Evolutionary conservation across 2,113 vertebrate species (phyloP), one percentile per base, ranked within the genome.

Genomic region (Monopterus albus): DNA sequence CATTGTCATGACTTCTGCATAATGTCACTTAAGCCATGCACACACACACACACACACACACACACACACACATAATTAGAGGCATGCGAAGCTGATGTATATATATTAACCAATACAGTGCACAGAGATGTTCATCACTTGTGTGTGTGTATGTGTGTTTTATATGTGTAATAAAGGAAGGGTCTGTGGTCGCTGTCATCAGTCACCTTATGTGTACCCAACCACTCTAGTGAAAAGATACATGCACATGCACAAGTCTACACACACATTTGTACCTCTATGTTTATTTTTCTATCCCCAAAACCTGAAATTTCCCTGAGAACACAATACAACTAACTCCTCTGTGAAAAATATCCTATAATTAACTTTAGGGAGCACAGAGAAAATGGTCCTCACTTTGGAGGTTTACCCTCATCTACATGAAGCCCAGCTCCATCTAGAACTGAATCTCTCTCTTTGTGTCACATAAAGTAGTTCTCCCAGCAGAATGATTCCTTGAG

Each of bases 151-250:
- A 17, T 56, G 38, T 36, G 64, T 47, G 4, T 61, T 39, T 36
- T 49, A 4, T 20, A n/a, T 63, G 53, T 70, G 49, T 47, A 64
- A 65, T 78, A 86, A 86, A 66, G 80, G 31, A 62, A 87, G 64
- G 84, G 72, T 79, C 60, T 17, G 5, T 53, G 31, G 43, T 45
- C 47, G 49, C 21, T n/a, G 17, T 71, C 79, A 79, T 89, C 81
- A 83, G 69, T 83, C 79, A 86, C 23, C 23, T n/a, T 28, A 20
- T 38, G 13, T 53, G 51, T 31, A 56, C 51, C 40, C 51, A 52
- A 42, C 21, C 26, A 59, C 31, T 63, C 43, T 18, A 18, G 23
- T 45, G 61, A 63, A 69, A 13, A 72, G 51, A 76, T 18, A 56
- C 43, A 71, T n/a, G n/a, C 43, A 68, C 59, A 39, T 29, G 39